phyloP scores from a whole-genome alignment of 2,797 vertebrate genomes.

The Heterohyrax brucei region DNA sequence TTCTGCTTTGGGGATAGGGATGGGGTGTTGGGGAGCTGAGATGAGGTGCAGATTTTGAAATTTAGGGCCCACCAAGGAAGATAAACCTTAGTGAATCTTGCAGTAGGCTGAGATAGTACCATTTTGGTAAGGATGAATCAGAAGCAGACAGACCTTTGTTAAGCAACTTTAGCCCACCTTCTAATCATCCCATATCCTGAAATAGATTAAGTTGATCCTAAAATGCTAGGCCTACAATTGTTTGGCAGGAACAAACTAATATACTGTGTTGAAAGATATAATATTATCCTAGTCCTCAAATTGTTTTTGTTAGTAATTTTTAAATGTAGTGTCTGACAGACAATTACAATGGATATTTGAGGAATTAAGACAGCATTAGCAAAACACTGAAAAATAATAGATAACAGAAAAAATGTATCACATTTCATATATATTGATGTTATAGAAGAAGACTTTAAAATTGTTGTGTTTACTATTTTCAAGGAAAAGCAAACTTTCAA shows the following conservation, averaged over 20 bases:
- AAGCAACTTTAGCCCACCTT: neutral
- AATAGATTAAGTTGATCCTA: neutral
- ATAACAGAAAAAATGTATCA: neutral
- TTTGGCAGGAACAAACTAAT: slow-evolving; percentile 2
- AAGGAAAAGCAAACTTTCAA: slow-evolving; percentile 38
- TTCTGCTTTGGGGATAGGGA: neutral
- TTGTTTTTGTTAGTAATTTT: slow-evolving; percentile 53
- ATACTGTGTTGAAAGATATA: neutral
- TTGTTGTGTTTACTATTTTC: slow-evolving; percentile 32
- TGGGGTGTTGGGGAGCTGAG: neutral
- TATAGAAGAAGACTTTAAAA: slow-evolving; percentile 35
- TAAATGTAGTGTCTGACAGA: neutral
- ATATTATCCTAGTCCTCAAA: neutral
- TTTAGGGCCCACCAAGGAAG: neutral
- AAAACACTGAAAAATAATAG: neutral
- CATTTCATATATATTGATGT: neutral
- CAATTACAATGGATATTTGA: neutral
- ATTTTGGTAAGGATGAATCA: neutral
- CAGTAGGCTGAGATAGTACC: neutral
- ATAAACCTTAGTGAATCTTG: neutral
- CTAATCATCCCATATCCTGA: slow-evolving; percentile 10
- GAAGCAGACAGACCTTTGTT: neutral
- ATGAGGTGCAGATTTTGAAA: neutral
- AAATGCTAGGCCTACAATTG: neutral
- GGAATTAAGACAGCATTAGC: slow-evolving; percentile 18